Percentiles rank a stretch among this genome's conserved stretches.
Evolutionary conservation across 2,888 invertebrate species (phyloP).

Genomic region (Drosophila leonis): DNA sequence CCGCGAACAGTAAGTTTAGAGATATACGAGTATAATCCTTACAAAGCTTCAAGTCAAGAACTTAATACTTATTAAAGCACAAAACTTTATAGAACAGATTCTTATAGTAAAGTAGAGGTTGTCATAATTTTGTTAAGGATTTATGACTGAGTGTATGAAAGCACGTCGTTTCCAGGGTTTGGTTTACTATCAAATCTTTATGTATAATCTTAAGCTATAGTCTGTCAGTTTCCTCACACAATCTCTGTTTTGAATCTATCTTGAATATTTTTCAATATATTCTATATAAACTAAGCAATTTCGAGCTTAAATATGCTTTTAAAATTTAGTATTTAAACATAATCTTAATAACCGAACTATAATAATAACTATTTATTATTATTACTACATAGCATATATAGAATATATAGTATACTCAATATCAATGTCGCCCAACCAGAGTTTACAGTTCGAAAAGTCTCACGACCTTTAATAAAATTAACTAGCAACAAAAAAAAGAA

Average conservation of each 20-base stretch:
- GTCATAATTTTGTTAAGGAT: neutral
- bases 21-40: neutral
- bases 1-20: constrained; percentile 25
- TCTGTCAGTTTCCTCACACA: neutral
- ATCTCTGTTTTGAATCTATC: neutral
- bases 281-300: neutral
- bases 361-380: neutral
- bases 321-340: neutral
- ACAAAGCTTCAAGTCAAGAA: neutral
- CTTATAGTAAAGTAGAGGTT: neutral
- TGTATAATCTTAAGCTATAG: neutral
- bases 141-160: no score
- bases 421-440: no score
- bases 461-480: no score
- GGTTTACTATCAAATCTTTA: neutral
- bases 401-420: neutral
- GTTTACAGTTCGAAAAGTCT: no score
- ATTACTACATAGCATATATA: neutral
- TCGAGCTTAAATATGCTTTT: neutral
- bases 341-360: neutral
- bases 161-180: no score
- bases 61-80: neutral
- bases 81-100: neutral
- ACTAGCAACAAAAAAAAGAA: no score
- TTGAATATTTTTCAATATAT: neutral